Conservation (phyloP, 2,797 vertebrate genomes). For the Enteromius thamalakanensis region DNA sequence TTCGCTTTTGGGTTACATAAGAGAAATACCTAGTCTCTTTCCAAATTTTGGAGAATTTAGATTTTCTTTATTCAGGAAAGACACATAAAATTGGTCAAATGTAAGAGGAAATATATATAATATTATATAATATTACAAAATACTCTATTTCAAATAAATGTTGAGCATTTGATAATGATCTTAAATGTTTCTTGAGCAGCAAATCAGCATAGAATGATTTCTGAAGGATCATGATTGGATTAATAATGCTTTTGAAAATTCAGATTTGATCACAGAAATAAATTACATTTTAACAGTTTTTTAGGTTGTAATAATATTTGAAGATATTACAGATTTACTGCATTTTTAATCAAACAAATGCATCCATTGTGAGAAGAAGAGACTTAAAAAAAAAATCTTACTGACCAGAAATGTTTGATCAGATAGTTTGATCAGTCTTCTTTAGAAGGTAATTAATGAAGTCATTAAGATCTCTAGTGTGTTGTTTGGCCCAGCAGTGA, state of each 20-base stretch:
- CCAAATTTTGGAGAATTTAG: not conserved
- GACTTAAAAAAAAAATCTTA: not conserved
- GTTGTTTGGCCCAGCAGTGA: conserved; percentile 42
- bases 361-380: not conserved
- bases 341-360: not conserved
- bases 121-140: not conserved
- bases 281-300: not conserved
- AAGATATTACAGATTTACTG: not conserved
- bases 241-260: not conserved
- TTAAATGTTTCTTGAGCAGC: not conserved
- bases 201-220: not conserved
- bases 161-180: not conserved
- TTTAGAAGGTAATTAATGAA: not conserved
- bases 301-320: not conserved
- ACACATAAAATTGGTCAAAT: not conserved
- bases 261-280: not conserved
- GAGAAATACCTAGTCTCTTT: not conserved
- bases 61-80: not conserved
- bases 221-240: not conserved
- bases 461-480: not conserved
- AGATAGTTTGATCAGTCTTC: not conserved
- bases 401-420: not conserved
- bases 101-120: not conserved
- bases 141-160: not conserved
- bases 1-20: not conserved